These are phyloP conservation scores for Melanotaenia maccullochi DNA, from an alignment of 2,797 vertebrate species.

Conservation along the genomic window DNA sequence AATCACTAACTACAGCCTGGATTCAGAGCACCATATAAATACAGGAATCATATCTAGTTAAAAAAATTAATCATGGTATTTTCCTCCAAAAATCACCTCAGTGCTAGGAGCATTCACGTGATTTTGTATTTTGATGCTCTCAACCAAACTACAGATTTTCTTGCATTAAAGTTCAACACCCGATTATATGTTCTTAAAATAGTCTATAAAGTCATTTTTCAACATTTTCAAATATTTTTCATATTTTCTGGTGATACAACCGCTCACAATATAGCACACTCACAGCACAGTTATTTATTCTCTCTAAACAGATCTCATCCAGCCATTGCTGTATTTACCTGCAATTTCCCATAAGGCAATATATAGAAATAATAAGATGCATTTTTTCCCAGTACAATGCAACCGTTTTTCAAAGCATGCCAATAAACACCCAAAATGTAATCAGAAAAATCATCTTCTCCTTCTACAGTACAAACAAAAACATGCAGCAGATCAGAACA, in stretches of 20 bases:
- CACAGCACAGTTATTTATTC: neutral
- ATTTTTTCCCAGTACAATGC: neutral
- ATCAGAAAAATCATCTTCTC: constrained; percentile 3
- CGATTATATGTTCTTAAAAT: too few species aligned
- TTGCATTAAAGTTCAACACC: neutral
- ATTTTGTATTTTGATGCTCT: neutral
- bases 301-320: neutral
- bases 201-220: neutral
- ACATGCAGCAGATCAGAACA: constrained; percentile 57
- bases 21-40: neutral
- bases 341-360: neutral
- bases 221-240: neutral
- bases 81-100: constrained; percentile 2
- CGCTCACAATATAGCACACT: neutral
- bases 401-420: constrained; percentile 3
- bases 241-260: too few species aligned
- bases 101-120: neutral
- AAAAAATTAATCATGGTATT: neutral
- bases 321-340: neutral
- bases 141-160: neutral
- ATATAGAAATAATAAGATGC: neutral
- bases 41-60: neutral
- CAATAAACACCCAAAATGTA: neutral
- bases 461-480: constrained; percentile 26
- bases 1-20: neutral